phyloP scores from a whole-genome alignment of 2,113 vertebrate species.

The Atrichornis clamosus region DNA sequence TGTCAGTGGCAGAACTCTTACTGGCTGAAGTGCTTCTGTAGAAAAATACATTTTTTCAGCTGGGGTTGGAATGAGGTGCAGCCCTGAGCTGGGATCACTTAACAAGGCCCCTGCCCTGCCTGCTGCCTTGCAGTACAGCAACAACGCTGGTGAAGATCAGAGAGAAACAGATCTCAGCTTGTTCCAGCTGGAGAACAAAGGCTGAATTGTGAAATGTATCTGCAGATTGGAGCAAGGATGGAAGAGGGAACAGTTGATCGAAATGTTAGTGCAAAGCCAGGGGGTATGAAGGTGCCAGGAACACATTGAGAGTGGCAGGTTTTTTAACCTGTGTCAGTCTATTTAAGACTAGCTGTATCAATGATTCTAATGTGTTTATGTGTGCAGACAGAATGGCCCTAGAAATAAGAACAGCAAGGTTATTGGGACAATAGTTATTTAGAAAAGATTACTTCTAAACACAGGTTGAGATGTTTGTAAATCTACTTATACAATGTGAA shows the following conservation, averaged over 20 bases:
- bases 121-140: background rate
- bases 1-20: conserved; percentile 8
- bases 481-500: background rate
- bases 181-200: background rate
- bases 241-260: background rate
- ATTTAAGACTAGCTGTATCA: background rate
- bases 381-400: background rate
- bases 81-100: background rate
- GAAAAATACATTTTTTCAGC: background rate
- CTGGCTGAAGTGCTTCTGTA: background rate
- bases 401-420: background rate
- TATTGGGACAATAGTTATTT: background rate
- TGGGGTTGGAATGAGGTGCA: background rate
- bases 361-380: background rate
- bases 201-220: background rate
- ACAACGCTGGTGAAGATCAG: background rate
- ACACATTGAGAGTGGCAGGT: background rate
- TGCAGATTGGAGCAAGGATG: background rate
- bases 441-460: background rate
- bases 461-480: background rate
- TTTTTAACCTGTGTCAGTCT: background rate
- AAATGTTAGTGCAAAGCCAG: background rate
- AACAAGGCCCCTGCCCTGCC: background rate
- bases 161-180: background rate
- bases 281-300: background rate